Base-by-base conservation (phyloP, 2,797 vertebrate genomes). In the Spinus olivaceus region DNA sequence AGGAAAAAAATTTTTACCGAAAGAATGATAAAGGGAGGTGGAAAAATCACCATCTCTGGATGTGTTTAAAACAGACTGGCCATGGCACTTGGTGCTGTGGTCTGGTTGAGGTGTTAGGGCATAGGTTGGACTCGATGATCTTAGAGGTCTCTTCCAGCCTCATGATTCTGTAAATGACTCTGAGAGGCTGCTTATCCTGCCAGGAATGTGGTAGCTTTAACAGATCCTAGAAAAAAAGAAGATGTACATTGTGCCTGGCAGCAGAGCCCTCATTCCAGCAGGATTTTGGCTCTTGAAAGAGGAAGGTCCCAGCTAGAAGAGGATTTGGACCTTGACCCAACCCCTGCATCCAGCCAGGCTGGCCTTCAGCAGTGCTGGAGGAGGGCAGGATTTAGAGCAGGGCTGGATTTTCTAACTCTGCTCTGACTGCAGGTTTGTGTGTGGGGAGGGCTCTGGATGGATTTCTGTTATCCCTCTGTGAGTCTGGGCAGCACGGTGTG, bases 401-500 rank as follows among this genome's bases (percentile, higher is more conserved):
- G 28, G 16, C 46, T 90, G 78, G 30, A 4, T 87, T 94, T 90
- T 86, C 30, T 35, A 39, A 23, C 80, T 49, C 66, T 32, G 61
- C 8, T 71, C 87, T 70, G 56, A 27, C 33, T 79, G 71, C 66
- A 80, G 61, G 53, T 15, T 54, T 49, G 51, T 0, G 0, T 69
- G 71, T 78, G 74, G 49, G 73, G 41, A 69, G 61, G 49, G 30
- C 21, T 54, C 60, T 79, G 83, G 63, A 2, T 6, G 76, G 88
- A 49, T 83, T 84, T 79, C 30, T 51, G 27, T 7, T 11, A 49
- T 8, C 16, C 25, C 53, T 65, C 37, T 8, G 50, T 24, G 51
- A 42, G 57, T 23, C 57, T 32, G 53, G 23, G 79, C 42, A 2
- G 2, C 9, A 5, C 3, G 0, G 23, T 5, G 35, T 5, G 44